Evolutionary conservation across 2,888 invertebrate species (phyloP).

Genomic region (Drosophila mettleri): DNA sequence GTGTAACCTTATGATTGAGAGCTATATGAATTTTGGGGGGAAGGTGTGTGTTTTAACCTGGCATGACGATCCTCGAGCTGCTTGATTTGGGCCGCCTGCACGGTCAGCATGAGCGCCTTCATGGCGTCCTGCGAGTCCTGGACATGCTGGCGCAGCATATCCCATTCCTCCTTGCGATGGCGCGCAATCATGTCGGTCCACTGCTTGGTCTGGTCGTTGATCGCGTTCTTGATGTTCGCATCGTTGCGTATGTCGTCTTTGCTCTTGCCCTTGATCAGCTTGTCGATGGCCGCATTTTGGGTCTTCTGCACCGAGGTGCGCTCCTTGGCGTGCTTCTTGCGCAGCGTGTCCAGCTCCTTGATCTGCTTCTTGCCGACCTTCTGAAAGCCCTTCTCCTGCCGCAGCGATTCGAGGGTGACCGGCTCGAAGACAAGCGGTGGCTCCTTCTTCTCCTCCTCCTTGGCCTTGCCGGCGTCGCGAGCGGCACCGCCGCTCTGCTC

Average conservation of each 20-base stretch:
- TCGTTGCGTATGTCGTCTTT: conserved; percentile 93
- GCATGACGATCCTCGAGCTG: conserved; percentile 96
- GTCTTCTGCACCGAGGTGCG: conserved; percentile 95
- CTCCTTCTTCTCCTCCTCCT: conserved; percentile 91
- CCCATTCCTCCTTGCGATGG: conserved; percentile 93
- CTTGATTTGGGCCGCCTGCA: conserved; percentile 94
- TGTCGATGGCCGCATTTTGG: conserved; percentile 96
- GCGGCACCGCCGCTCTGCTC: conserved; percentile 89
- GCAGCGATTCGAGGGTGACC: conserved; percentile 94
- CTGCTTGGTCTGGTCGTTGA: conserved; percentile 96
- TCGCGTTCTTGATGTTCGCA: conserved; percentile 91
- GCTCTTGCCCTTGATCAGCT: conserved; percentile 96
- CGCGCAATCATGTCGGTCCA: conserved; percentile 96
- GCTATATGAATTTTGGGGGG: background rate
- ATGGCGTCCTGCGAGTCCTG: conserved; percentile 92
- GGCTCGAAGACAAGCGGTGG: conserved; percentile 93
- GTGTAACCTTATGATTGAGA: background rate
- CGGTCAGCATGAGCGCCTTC: conserved; percentile 92
- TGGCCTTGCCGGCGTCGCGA: conserved; percentile 88
- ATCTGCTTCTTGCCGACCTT: conserved; percentile 98
- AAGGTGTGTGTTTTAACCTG: conserved; percentile 71
- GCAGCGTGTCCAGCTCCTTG: conserved; percentile 96
- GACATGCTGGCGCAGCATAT: conserved; percentile 91
- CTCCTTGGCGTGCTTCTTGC: conserved; percentile 97
- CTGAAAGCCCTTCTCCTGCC: conserved; percentile 95